Percentiles rank a stretch among this genome's conserved stretches.
These are phyloP conservation scores for Zelleria hepariella DNA, from an alignment of 2,888 invertebrate species.

Conservation along the genomic window DNA sequence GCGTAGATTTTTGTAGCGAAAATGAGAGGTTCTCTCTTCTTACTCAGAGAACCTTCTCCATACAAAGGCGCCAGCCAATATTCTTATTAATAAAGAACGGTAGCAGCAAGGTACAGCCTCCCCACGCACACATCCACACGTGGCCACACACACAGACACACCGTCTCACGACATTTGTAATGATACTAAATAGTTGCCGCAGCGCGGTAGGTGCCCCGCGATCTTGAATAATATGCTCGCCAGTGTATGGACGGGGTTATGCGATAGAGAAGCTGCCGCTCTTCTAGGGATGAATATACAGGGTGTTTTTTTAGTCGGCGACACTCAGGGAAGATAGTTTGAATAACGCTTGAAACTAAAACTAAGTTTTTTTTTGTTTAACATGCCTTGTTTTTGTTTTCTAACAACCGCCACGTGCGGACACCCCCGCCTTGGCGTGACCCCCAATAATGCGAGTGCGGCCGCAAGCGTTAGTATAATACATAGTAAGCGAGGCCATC, in stretches of 20 bases:
- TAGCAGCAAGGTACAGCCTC: conserved; percentile 31
- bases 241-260: conserved; percentile 27
- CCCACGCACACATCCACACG: conserved; percentile 16
- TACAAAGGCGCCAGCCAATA: conserved; percentile 7
- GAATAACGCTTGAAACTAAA: too few species aligned
- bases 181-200: conserved; percentile 63
- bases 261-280: conserved; percentile 11
- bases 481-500: too few species aligned
- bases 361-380: too few species aligned
- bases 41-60: conserved; percentile 31
- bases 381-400: too few species aligned
- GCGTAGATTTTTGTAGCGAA: too few species aligned
- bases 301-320: too few species aligned
- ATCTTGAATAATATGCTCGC: conserved; percentile 54
- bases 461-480: too few species aligned
- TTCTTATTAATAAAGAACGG: conserved; percentile 51
- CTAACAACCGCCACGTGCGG: too few species aligned
- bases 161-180: conserved; percentile 61
- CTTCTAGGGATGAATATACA: too few species aligned
- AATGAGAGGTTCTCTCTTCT: not conserved
- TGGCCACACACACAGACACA: conserved; percentile 50
- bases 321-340: too few species aligned
- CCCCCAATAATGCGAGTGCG: too few species aligned
- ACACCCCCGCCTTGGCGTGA: too few species aligned
- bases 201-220: conserved; percentile 48